Evolutionary conservation across 2,113 vertebrate species (phyloP).

Genomic region (Phylloscopus trochilus): DNA sequence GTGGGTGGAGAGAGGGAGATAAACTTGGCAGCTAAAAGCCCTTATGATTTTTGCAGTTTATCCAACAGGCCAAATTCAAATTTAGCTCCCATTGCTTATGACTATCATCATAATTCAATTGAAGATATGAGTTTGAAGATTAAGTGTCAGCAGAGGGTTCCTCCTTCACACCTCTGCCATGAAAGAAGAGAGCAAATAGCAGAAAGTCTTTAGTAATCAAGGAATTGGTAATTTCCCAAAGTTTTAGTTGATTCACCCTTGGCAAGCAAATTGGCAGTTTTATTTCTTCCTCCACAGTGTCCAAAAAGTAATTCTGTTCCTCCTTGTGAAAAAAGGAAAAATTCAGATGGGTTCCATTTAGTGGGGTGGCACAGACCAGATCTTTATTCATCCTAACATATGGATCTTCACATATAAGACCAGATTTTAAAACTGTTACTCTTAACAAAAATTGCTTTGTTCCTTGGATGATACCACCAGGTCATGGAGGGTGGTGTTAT

Average conservation of each 20-base stretch:
- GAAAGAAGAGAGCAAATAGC: not conserved
- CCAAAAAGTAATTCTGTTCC: not conserved
- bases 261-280: not conserved
- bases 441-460: not conserved
- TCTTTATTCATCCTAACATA: not conserved
- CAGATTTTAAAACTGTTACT: not conserved
- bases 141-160: not conserved
- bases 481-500: not conserved
- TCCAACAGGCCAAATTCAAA: not conserved
- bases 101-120: not conserved
- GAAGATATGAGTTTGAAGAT: not conserved
- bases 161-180: not conserved
- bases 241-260: not conserved
- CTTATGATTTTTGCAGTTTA: not conserved
- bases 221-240: not conserved
- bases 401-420: not conserved
- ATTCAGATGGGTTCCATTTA: not conserved
- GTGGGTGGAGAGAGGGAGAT: not conserved
- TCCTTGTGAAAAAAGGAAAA: not conserved
- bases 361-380: not conserved
- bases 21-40: not conserved
- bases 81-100: not conserved
- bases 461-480: not conserved
- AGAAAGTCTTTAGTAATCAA: not conserved
- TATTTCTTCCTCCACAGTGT: not conserved